Evolutionary conservation across 2,888 invertebrate genomes (phyloP).

Genomic region (Neoscelio sp.): DNA sequence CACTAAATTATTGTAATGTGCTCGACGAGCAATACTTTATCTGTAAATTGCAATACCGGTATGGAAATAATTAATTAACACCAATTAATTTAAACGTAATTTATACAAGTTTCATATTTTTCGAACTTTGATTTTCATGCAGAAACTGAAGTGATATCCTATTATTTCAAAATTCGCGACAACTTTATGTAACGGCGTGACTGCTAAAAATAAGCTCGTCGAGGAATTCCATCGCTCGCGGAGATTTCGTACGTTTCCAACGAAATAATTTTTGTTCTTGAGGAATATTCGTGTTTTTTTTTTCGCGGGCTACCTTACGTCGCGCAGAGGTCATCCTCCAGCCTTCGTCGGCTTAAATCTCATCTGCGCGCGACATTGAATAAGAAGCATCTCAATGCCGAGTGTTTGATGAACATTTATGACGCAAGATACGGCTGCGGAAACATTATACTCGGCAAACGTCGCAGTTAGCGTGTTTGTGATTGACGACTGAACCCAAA

Average conservation of each 20-base stretch:
- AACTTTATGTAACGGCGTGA: conserved; percentile 3
- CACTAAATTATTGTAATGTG: no score
- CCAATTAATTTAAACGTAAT: no score
- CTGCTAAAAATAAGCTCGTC: conserved; percentile 8
- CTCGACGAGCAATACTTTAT: no score
- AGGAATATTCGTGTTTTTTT: conserved; percentile 17
- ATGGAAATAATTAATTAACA: no score
- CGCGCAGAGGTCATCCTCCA: conserved; percentile 60
- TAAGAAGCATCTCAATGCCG: conserved; percentile 63
- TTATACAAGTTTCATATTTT: no score
- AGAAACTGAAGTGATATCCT: not conserved
- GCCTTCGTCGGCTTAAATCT: conserved; percentile 59
- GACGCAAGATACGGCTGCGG: conserved; percentile 57
- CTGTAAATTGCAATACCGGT: no score
- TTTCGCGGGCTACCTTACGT: conserved; percentile 24
- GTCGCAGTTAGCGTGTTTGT: conserved; percentile 32
- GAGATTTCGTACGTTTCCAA: conserved; percentile 1
- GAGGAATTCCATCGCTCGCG: conserved; percentile 3
- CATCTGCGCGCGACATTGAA: conserved; percentile 63
- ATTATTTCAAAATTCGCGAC: conserved; percentile 3
- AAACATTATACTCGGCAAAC: conserved; percentile 44
- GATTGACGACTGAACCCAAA: conserved; percentile 36
- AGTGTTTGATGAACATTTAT: conserved; percentile 58
- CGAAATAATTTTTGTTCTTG: conserved; percentile 16
- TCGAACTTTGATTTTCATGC: no score